A percentile compares a stretch with the other conserved stretches of the same genome.
Evolutionary conservation across 2,888 invertebrate genomes (phyloP).

Genomic region (Ophion ventricosus): DNA sequence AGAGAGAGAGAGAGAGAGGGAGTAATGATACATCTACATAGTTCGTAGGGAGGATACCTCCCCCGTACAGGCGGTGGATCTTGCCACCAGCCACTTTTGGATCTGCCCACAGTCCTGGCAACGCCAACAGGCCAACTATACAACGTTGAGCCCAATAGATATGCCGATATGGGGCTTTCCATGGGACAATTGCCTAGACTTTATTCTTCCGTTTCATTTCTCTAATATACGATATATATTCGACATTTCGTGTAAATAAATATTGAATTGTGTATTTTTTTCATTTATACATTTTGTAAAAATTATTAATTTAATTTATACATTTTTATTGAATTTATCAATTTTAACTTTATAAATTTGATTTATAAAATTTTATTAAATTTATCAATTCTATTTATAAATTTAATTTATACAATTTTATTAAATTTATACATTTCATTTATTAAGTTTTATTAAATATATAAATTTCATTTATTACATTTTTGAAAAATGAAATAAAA

Average conservation of each 20-base stretch:
- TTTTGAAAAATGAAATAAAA: not conserved
- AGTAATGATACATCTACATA: slow-evolving; percentile 37
- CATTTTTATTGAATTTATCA: no score
- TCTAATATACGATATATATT: no score
- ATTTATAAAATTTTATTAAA: no score
- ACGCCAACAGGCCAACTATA: slow-evolving; percentile 58
- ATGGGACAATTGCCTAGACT: not conserved
- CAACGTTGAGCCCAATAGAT: slow-evolving; percentile 21
- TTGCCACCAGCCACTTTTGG: slow-evolving; percentile 67
- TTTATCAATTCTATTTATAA: no score
- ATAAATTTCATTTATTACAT: no score
- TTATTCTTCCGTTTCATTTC: not conserved
- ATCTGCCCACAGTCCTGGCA: slow-evolving; percentile 60
- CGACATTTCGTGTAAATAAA: not conserved
- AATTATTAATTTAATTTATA: no score
- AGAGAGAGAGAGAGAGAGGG: not conserved
- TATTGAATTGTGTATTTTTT: not conserved
- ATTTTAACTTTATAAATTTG: no score
- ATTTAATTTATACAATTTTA: no score
- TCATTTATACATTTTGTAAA: not conserved
- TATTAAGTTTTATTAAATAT: no score
- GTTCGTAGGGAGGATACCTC: slow-evolving; percentile 34
- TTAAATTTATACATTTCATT: no score
- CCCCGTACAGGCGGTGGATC: slow-evolving; percentile 44
- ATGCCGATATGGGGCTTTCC: not conserved